phyloP scores from a whole-genome alignment of 2,888 invertebrate species.

The Brenthis hecate region DNA sequence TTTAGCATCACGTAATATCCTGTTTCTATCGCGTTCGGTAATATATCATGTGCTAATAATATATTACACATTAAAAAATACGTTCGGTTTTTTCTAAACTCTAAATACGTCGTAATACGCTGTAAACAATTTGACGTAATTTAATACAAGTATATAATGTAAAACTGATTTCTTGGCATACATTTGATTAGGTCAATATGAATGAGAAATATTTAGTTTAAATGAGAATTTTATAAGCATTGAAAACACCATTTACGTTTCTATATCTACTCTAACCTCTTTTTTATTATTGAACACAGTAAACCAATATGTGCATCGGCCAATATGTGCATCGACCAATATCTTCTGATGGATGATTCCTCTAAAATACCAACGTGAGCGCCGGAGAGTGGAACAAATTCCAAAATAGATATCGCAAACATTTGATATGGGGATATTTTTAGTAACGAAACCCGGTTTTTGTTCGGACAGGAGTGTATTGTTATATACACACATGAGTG shows the following conservation, averaged over 20 bases:
- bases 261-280: background rate
- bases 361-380: conserved; percentile 42
- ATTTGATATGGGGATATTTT: conserved; percentile 80
- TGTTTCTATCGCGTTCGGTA: conserved; percentile 43
- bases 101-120: conserved; percentile 15
- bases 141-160: conserved; percentile 24
- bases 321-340: conserved; percentile 23
- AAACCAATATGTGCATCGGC: conserved; percentile 21
- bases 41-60: conserved; percentile 41
- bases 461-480: conserved; percentile 68
- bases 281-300: background rate
- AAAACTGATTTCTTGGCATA: conserved; percentile 31
- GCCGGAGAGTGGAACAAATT: conserved; percentile 61
- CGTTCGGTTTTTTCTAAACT: background rate
- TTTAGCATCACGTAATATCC: conserved; percentile 52
- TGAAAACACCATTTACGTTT: conserved; percentile 2
- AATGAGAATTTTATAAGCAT: conserved; percentile 28
- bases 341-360: conserved; percentile 32
- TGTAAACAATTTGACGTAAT: conserved; percentile 39
- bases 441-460: conserved; percentile 79
- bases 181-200: conserved; percentile 13
- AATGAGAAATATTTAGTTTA: conserved; percentile 31
- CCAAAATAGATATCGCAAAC: conserved; percentile 79
- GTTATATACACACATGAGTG: conserved; percentile 71
- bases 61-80: conserved; percentile 6